Evolutionary conservation across 2,113 vertebrate species (phyloP).

Genomic region (Tachysurus fulvidraco): DNA sequence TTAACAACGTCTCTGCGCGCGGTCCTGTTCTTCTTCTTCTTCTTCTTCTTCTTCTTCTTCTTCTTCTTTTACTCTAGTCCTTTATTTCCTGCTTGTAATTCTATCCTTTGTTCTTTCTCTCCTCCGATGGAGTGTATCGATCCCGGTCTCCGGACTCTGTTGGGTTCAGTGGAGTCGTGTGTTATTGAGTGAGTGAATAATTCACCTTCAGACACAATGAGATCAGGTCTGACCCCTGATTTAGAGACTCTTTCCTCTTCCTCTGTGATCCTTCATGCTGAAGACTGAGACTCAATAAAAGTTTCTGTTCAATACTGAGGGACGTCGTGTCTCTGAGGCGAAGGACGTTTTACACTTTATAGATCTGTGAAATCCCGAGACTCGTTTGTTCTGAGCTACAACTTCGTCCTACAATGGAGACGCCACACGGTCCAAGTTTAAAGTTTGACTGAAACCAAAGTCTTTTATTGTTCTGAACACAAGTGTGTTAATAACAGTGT

Average conservation of each 20-base stretch:
- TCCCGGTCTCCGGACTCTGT: background rate
- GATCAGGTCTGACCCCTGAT: background rate
- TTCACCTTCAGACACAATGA: background rate
- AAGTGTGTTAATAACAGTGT: too few relatives aligned
- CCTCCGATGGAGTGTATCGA: background rate
- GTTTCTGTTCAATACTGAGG: background rate
- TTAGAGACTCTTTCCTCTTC: background rate
- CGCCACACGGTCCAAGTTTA: background rate
- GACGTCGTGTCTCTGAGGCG: background rate
- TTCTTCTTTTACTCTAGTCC: background rate
- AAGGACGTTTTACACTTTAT: background rate
- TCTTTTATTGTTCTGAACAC: background rate
- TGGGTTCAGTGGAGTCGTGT: background rate
- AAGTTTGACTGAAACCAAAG: background rate
- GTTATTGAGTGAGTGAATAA: constrained; percentile 9
- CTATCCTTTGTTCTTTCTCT: background rate
- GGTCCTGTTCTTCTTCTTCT: too few relatives aligned
- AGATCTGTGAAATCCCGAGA: background rate
- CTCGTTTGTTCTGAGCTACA: background rate
- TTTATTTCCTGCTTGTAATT: background rate
- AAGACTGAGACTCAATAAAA: background rate
- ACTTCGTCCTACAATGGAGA: background rate
- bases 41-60: too few relatives aligned
- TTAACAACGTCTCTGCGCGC: background rate
- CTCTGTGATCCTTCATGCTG: background rate